Evolutionary conservation across 1,140 invertebrate genomes (phyloP), one percentile per base, ranked within the genome.

Genomic region (Pectinophora gossypiella): DNA sequence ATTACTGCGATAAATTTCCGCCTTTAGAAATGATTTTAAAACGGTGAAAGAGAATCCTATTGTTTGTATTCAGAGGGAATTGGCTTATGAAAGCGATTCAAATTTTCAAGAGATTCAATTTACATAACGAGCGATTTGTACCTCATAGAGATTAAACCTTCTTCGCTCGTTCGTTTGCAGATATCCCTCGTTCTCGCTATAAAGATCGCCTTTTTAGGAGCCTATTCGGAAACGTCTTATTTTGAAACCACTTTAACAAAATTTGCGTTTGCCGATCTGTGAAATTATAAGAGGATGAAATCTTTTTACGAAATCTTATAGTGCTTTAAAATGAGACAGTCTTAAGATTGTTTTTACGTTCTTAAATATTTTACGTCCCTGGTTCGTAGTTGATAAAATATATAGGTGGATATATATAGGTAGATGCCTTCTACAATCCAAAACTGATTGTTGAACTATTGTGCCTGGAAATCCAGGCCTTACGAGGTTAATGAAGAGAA

Each of bases 51-150:
- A 75, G 61, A 70, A 61, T 62, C 59, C 65, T 63, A 75, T 76
- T 78, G 73, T 78, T 77, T 72, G 73, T 76, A 72, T 77, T 71
- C 72, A 68, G 63, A 65, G 67, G 48, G 68, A 77, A 81, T 76
- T 76, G 72, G 69, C 78, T 82, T 80, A 80, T 82, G 73, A 79
- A 85, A 77, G 70, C 69, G 68, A 79, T 82, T 85, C 69, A 82
- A 82, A 85, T 80, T 82, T 77, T 65, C 69, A 72, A 78, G 70
- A 82, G 76, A 81, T 82, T 85, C 76, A 74, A 85, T 85, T 85
- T 85, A 79, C 78, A 82, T 82, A 81, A 85, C 78, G 76, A 80
- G 72, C 71, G 72, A 85, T 85, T 85, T 79, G 76, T 82, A 82
- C 76, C 74, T 80, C 64, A 74, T 73, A 80, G 78, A 82, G 75